phyloP scores from a whole-genome alignment of 2,888 invertebrate genomes.

The Ophion ellenae region DNA sequence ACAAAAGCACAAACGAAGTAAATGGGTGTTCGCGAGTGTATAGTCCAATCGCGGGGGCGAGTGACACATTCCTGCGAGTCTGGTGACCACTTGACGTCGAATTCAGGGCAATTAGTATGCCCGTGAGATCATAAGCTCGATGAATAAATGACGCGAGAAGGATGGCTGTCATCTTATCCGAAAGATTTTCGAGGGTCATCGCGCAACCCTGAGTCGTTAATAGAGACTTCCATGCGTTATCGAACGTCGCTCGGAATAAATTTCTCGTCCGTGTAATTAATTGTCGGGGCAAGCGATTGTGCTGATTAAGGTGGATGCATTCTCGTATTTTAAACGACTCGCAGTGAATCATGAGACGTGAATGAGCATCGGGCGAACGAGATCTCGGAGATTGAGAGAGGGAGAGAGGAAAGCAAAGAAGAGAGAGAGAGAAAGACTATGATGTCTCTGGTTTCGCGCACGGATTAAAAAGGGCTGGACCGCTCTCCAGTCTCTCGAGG shows the following conservation, averaged over 20 bases:
- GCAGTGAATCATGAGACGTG: slow-evolving; percentile 76
- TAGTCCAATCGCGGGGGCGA: neutral
- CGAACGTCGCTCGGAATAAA: too few species aligned
- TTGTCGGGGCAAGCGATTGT: too few species aligned
- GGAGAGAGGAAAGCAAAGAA: too few species aligned
- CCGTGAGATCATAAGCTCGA: slow-evolving; percentile 74
- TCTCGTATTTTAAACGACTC: neutral
- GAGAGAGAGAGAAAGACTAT: too few species aligned
- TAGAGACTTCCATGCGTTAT: too few species aligned
- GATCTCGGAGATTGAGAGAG: too few species aligned
- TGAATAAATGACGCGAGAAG: neutral
- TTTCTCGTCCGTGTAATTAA: too few species aligned
- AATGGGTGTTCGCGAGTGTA: neutral
- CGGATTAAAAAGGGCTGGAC: too few species aligned
- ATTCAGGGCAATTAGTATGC: slow-evolving; percentile 80
- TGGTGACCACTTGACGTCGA: slow-evolving; percentile 74
- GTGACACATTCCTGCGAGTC: slow-evolving; percentile 73
- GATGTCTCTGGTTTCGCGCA: too few species aligned
- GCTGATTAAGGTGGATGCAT: neutral
- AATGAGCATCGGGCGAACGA: slow-evolving; percentile 72
- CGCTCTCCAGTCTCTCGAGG: too few species aligned
- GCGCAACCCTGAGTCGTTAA: neutral
- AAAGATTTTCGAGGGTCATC: slow-evolving; percentile 14
- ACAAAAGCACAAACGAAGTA: neutral
- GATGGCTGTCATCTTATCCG: slow-evolving; percentile 17